Evolutionary conservation across 2,888 invertebrate genomes (phyloP).

Genomic region (Incurvaria masculella): DNA sequence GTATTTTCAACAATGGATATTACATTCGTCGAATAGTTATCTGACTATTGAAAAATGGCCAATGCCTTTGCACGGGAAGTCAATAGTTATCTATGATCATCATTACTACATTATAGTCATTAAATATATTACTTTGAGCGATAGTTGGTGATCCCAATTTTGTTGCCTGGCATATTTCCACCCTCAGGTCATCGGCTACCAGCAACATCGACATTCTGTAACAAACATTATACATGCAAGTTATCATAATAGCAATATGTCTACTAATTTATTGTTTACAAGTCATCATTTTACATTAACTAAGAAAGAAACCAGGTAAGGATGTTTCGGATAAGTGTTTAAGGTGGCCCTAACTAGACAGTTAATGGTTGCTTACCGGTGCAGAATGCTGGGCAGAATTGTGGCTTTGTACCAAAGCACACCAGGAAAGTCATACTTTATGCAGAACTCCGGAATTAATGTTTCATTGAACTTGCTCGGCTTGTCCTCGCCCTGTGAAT

Average conservation of each 20-base stretch:
- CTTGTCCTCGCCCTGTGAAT: conserved; percentile 49
- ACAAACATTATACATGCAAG: conserved; percentile 12
- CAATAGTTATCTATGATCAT: no score
- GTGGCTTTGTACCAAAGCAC: conserved; percentile 83
- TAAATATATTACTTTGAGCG: conserved; percentile 25
- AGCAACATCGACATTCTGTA: conserved; percentile 57
- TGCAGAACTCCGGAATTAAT: conserved; percentile 86
- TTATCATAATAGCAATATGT: not conserved
- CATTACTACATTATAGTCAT: no score
- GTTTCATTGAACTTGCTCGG: conserved; percentile 54
- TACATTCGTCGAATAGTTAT: no score
- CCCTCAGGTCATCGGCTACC: conserved; percentile 69
- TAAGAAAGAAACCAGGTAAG: not conserved
- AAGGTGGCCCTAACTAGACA: no score
- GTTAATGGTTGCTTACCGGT: no score
- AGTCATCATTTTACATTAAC: conserved; percentile 5
- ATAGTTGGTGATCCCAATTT: conserved; percentile 30
- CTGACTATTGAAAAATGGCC: no score
- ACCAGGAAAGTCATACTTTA: conserved; percentile 66
- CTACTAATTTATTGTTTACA: conserved; percentile 2
- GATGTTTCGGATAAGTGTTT: no score
- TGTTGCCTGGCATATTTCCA: conserved; percentile 44
- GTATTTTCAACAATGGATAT: no score
- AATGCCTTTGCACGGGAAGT: no score
- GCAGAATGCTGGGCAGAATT: conserved; percentile 79